Evolutionary conservation across 2,797 vertebrate genomes (phyloP).

Genomic region (Danio albolineatus): DNA sequence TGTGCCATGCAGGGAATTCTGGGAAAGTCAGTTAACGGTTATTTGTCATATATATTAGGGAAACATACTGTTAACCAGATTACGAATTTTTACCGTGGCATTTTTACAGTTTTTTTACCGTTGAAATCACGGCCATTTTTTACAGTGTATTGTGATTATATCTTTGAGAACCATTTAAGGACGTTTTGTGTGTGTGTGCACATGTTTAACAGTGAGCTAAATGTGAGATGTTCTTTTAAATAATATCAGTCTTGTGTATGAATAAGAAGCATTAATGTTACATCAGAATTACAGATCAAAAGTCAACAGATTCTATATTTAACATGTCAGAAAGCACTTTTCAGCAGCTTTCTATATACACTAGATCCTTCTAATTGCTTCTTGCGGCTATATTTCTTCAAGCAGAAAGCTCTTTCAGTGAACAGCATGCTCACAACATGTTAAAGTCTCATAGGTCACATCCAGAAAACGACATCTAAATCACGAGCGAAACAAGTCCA

Average conservation of each 20-base stretch:
- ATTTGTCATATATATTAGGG: no score
- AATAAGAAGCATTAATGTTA: neutral
- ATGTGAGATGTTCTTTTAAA: neutral
- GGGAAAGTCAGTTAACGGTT: no score
- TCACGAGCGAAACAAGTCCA: neutral
- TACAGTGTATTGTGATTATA: no score
- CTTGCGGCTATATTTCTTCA: neutral
- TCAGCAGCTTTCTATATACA: neutral
- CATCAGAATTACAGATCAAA: neutral
- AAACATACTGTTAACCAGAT: no score
- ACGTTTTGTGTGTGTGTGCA: no score
- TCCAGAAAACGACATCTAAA: neutral
- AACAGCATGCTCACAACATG: neutral
- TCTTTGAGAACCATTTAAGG: no score
- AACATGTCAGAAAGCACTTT: conserved; percentile 8
- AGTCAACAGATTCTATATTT: neutral
- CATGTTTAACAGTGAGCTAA: neutral
- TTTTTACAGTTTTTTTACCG: no score
- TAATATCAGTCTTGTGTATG: neutral
- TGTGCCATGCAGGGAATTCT: no score
- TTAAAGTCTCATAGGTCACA: conserved; percentile 19
- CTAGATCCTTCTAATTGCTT: conserved; percentile 9
- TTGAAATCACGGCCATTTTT: no score
- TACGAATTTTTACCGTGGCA: no score
- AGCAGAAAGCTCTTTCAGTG: neutral